Evolutionary conservation across 2,888 invertebrate species (phyloP), one percentile per base, ranked within the genome.

Genomic region (Dasypogon diadema): DNA sequence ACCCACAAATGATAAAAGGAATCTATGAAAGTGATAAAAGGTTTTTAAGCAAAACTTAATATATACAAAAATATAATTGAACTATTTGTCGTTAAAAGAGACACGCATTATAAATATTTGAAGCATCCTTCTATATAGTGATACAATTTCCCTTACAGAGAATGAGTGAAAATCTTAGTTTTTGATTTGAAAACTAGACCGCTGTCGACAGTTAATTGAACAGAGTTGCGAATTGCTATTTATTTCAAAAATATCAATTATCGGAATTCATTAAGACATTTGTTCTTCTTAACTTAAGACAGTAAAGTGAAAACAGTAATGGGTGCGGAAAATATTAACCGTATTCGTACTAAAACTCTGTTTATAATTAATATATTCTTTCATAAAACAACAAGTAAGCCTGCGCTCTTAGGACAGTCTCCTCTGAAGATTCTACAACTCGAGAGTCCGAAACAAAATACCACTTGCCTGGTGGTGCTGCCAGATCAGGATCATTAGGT

Each of bases 371-470:
- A 85, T 92, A 88, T 85, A 98, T 93, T 85, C 98, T 90, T 87
- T 98, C 98, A 86, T 99, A 99, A 87, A 99, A 99, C 46, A 99
- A 89, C 70, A 99, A 89, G 87, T 99, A 99, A 14, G 99, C 98
- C 86, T 98, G 96, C 77, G 93, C 92, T 80, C 90, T 88, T 56
- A 97, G 88, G 76, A 98, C 98, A 79, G 90, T 89, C 2, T 91
- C 90, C 85, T 96, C 94, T 75, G 90, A 88, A 22, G 94, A 93
- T 84, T 95, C 93, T 46, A 90, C 89, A 0, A 98, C 96, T 82
- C 92, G 90, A 76, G 93, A 93, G 87, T 99, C 99, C 75, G 97
- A 97, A 65, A 97, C 92, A 84, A 93, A 93, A 87, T 93, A 99
- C 99, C 99, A 99, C 82, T 91, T 92, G 10, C 95, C 95, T 1